Evolutionary conservation across 2,888 invertebrate species (phyloP).

Genomic region (Drosophila neotestacea): DNA sequence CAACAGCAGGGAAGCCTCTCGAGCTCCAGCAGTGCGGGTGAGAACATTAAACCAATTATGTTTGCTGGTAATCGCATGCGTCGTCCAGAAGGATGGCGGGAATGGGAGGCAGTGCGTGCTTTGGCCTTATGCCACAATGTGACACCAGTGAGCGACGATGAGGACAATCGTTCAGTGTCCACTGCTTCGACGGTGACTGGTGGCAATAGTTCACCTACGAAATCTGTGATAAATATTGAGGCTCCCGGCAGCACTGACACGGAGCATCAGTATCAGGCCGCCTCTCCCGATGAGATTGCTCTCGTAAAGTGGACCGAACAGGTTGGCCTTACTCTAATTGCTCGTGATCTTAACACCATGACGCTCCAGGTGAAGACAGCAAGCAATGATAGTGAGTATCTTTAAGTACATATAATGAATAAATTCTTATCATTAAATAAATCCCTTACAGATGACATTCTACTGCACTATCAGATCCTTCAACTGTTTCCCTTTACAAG

Average conservation of each 20-base stretch:
- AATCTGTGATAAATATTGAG: conserved; percentile 84
- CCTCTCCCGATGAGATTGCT: conserved; percentile 97
- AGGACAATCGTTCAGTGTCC: conserved; percentile 82
- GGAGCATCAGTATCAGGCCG: conserved; percentile 88
- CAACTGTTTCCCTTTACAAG: conserved; percentile 96
- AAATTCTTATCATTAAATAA: neutral
- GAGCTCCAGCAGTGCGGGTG: conserved; percentile 58
- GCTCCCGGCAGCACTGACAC: conserved; percentile 67
- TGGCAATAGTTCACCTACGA: conserved; percentile 83
- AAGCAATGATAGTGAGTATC: conserved; percentile 66
- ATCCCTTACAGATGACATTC: conserved; percentile 84
- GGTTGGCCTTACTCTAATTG: conserved; percentile 88
- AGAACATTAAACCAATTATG: conserved; percentile 63
- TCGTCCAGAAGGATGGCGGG: conserved; percentile 90
- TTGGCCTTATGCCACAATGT: conserved; percentile 99
- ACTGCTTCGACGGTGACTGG: conserved; percentile 82
- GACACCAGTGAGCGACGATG: conserved; percentile 96
- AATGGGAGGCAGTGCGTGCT: conserved; percentile 96
- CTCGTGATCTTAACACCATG: conserved; percentile 88
- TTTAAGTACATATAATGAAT: neutral
- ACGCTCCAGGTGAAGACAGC: conserved; percentile 83
- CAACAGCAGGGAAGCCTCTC: conserved; percentile 67
- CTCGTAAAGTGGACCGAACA: conserved; percentile 95
- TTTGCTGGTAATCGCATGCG: conserved; percentile 86
- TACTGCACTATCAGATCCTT: conserved; percentile 89